phyloP scores from a whole-genome alignment of 2,113 vertebrate genomes.

The Pithys albifrons region DNA sequence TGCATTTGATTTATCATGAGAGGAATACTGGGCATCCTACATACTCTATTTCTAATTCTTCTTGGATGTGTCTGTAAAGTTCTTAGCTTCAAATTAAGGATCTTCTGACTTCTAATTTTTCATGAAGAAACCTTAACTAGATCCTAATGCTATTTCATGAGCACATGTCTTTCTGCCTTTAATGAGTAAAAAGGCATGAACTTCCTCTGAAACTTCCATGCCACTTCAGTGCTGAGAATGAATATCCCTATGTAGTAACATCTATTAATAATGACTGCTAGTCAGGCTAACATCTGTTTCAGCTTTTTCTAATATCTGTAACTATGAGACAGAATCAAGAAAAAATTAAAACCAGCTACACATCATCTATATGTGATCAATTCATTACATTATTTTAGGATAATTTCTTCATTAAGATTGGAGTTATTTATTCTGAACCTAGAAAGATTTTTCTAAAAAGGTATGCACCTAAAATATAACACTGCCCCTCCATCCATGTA shows the following conservation, averaged over 20 bases:
- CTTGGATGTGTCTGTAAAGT: not conserved
- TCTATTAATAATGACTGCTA: not conserved
- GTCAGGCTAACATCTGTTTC: not conserved
- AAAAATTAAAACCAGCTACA: not conserved
- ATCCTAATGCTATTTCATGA: not conserved
- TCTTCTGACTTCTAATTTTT: not conserved
- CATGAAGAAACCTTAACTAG: not conserved
- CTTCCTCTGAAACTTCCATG: not conserved
- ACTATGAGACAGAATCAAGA: not conserved
- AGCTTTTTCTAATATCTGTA: not conserved
- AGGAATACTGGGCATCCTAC: not conserved
- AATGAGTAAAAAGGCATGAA: not conserved
- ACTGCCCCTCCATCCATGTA: not conserved
- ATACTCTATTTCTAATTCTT: not conserved
- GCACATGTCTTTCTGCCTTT: not conserved
- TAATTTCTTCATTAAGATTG: not conserved
- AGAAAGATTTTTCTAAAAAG: conserved; percentile 1
- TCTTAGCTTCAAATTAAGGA: not conserved
- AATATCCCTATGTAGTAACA: not conserved
- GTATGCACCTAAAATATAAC: not conserved
- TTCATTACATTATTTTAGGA: not conserved
- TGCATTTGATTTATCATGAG: not conserved
- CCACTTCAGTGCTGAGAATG: not conserved
- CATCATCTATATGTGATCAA: conserved; percentile 2
- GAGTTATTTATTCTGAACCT: not conserved